These are phyloP conservation scores for Bubo bubo DNA, from an alignment of 2,113 vertebrate genomes.

Conservation along the genomic window DNA sequence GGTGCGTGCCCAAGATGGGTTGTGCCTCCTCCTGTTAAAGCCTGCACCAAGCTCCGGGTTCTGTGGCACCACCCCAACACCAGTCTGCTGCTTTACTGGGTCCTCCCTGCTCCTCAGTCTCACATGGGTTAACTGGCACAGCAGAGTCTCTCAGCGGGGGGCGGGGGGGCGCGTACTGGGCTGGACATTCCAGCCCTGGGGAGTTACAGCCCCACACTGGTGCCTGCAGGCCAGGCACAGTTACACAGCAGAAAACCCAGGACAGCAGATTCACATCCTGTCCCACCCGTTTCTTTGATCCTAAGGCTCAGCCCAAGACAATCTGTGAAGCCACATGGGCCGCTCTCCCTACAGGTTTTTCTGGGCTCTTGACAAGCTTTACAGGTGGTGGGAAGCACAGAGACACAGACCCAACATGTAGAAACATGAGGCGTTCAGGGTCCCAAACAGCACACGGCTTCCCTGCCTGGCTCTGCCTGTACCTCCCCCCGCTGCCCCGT, in stretches of 20 bases:
- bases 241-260: background rate
- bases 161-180: no score
- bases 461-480: background rate
- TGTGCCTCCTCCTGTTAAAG: background rate
- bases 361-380: background rate
- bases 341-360: background rate
- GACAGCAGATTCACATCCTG: background rate
- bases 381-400: background rate
- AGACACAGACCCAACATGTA: background rate
- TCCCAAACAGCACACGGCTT: background rate
- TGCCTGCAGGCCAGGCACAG: background rate
- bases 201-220: background rate
- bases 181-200: background rate
- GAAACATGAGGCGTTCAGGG: background rate
- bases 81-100: background rate
- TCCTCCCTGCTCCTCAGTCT: background rate
- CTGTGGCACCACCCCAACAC: background rate
- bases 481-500: background rate
- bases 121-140: background rate
- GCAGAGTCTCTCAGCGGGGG: background rate
- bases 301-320: background rate
- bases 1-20: fast-evolving
- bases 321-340: background rate
- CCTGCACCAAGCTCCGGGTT: background rate
- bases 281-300: background rate